Evolutionary conservation across 92 coral and sea anemone genomes (phyloP).

Genomic region (Umimayanthus kanabou): DNA sequence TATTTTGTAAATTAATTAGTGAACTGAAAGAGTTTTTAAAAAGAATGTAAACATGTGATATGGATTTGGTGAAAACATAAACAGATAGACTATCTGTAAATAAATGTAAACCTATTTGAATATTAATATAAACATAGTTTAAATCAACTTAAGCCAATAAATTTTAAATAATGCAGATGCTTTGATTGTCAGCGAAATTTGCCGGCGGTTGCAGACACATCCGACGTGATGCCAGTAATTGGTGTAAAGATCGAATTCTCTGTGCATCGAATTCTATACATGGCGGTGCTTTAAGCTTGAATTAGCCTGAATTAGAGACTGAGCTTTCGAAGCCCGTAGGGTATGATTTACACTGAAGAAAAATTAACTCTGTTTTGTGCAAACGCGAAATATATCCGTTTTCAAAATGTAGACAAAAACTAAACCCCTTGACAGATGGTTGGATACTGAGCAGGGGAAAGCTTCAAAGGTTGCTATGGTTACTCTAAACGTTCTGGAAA

Average conservation of each 20-base stretch:
- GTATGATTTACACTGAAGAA: neutral
- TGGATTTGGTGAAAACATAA: no score
- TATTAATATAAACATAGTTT: no score
- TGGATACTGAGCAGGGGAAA: no score
- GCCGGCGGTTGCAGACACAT: neutral
- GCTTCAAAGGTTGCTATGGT: neutral
- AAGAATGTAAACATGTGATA: no score
- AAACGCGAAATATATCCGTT: neutral
- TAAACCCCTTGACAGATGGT: neutral
- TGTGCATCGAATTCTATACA: neutral
- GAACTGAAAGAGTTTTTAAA: no score
- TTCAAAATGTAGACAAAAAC: conserved; percentile 1
- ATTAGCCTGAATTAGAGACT: neutral
- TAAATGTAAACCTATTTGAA: no score
- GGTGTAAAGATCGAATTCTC: neutral
- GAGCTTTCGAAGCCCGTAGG: neutral
- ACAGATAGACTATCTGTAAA: no score
- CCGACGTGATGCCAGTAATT: neutral
- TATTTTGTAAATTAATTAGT: no score
- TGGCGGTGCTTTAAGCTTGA: neutral
- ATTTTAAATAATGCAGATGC: no score
- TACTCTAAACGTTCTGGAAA: neutral
- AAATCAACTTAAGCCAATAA: no score
- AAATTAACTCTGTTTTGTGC: neutral
- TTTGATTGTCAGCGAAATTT: no score